Evolutionary conservation across 2,888 invertebrate species (phyloP).

Genomic region (Callosobruchus maculatus): DNA sequence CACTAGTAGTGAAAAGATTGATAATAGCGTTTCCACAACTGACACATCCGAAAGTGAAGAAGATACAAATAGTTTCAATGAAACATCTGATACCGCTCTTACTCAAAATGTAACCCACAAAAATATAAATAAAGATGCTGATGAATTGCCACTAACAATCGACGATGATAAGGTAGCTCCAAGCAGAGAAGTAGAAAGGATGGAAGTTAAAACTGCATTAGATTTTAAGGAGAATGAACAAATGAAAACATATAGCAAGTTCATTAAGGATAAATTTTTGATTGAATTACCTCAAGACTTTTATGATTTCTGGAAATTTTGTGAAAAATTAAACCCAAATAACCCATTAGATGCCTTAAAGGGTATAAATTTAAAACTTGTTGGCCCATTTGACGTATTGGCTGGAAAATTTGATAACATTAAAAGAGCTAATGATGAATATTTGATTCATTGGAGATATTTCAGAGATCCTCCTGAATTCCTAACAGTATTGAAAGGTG

Average conservation of each 20-base stretch:
- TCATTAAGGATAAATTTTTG: constrained; percentile 70
- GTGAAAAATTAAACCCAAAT: constrained; percentile 55
- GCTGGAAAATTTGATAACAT: constrained; percentile 45
- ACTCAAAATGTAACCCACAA: not conserved
- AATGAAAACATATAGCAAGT: not conserved
- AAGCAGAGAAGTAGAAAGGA: constrained; percentile 10
- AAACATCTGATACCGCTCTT: not conserved
- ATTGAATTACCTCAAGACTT: constrained; percentile 90
- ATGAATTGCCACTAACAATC: not conserved
- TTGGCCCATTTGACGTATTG: constrained; percentile 87
- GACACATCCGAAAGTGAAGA: constrained; percentile 12
- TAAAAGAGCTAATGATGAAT: constrained; percentile 53
- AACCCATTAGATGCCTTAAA: constrained; percentile 63
- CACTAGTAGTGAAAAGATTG: constrained; percentile 7
- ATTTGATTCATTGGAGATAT: constrained; percentile 83
- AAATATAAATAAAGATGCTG: not conserved
- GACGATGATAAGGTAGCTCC: not conserved
- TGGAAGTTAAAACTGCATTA: not conserved
- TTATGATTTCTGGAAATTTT: constrained; percentile 78
- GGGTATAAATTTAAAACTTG: constrained; percentile 65
- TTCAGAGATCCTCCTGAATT: constrained; percentile 94
- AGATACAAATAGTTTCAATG: constrained; percentile 1
- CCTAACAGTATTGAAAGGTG: constrained; percentile 73
- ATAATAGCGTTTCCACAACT: constrained; percentile 27
- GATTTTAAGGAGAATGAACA: constrained; percentile 1